Evolutionary conservation across 2,888 invertebrate species (phyloP).

Genomic region (Dolichomitus sp.): DNA sequence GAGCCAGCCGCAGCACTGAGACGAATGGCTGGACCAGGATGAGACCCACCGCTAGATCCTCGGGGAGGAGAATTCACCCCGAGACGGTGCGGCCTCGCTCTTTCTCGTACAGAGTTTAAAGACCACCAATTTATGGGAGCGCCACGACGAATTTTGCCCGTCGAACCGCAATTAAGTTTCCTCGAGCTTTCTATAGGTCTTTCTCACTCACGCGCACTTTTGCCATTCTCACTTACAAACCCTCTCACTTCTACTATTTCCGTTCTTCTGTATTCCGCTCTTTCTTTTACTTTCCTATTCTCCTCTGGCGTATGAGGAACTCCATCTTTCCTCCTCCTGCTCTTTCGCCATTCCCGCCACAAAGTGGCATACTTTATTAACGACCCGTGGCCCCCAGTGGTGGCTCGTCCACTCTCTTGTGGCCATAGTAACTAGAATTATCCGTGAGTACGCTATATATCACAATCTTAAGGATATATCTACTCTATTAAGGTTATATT

Average conservation of each 20-base stretch:
- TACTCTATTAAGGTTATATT: slow-evolving; percentile 20
- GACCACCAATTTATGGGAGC: slow-evolving; percentile 67
- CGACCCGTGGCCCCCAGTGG: slow-evolving; percentile 15
- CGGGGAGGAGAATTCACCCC: slow-evolving; percentile 40
- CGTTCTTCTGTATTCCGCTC: slow-evolving; percentile 25
- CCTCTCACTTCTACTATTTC: slow-evolving; percentile 19
- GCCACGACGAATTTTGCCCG: slow-evolving; percentile 66
- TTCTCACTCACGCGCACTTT: slow-evolving; percentile 11
- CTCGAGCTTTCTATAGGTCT: slow-evolving; percentile 33
- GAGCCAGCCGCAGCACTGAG: slow-evolving; percentile 56
- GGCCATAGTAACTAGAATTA: slow-evolving; percentile 38
- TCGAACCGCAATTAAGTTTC: slow-evolving; percentile 67
- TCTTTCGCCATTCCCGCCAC: slow-evolving; percentile 23
- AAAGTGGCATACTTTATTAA: slow-evolving; percentile 54
- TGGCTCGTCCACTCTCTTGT: slow-evolving; percentile 20
- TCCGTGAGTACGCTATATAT: slow-evolving; percentile 26
- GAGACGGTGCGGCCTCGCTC: slow-evolving; percentile 50
- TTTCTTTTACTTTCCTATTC: slow-evolving; percentile 22
- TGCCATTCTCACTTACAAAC: slow-evolving; percentile 29
- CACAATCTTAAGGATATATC: slow-evolving; percentile 37
- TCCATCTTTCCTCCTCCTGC: slow-evolving; percentile 10
- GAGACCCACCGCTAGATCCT: slow-evolving; percentile 56
- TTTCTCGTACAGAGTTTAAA: slow-evolving; percentile 62
- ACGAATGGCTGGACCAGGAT: slow-evolving; percentile 48
- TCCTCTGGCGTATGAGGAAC: neutral